These are phyloP conservation scores for Penaeus indicus DNA, from an alignment of 1,140 invertebrate genomes.

Conservation along the genomic window DNA sequence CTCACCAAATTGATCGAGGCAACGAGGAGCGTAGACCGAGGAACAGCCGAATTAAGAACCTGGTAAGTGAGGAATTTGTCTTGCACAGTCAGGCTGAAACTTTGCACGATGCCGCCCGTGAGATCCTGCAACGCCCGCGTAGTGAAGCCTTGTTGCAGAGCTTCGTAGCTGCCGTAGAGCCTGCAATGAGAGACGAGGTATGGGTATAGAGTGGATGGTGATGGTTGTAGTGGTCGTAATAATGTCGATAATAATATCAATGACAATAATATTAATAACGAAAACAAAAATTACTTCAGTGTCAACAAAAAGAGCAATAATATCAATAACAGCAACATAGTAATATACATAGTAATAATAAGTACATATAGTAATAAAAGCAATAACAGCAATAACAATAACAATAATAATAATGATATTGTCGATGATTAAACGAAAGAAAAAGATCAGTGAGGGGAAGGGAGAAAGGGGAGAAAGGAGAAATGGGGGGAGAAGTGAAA, in stretches of 20 bases:
- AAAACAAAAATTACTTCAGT: too few relatives aligned
- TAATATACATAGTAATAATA: too few relatives aligned
- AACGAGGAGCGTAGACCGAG: constrained; percentile 81
- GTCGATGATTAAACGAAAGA: not conserved
- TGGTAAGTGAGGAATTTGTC: constrained; percentile 78
- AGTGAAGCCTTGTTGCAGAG: constrained; percentile 75
- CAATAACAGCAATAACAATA: too few relatives aligned
- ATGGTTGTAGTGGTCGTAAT: not conserved
- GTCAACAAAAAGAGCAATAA: too few relatives aligned
- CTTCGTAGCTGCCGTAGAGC: constrained; percentile 82
- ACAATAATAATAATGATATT: too few relatives aligned
- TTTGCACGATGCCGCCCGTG: constrained; percentile 84
- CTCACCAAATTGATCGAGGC: constrained; percentile 76
- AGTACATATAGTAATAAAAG: too few relatives aligned
- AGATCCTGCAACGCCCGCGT: constrained; percentile 83
- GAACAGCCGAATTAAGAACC: constrained; percentile 80
- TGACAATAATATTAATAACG: too few relatives aligned
- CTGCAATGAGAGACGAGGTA: constrained; percentile 70
- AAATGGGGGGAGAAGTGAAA: not conserved
- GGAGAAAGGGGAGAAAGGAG: constrained; percentile 10
- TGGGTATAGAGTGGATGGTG: not conserved
- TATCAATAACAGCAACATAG: too few relatives aligned
- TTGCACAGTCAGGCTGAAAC: constrained; percentile 77
- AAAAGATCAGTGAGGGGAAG: not conserved
- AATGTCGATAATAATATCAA: too few relatives aligned